phyloP scores from a whole-genome alignment of 2,888 invertebrate species.

The Trichogramma dendrolimi region DNA sequence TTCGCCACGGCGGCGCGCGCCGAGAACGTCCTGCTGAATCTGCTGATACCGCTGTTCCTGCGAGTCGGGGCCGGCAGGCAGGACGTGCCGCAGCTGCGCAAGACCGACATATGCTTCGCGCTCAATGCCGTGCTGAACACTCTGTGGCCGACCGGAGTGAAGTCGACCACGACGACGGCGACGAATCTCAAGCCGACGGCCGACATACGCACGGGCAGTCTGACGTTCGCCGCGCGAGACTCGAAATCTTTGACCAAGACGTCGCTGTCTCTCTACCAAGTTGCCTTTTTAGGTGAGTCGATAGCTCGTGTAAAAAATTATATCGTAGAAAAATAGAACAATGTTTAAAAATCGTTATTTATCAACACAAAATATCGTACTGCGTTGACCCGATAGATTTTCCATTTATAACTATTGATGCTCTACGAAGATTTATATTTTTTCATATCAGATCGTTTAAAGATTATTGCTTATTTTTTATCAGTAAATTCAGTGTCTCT shows the following conservation, averaged over 20 bases:
- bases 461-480: no score
- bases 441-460: background rate
- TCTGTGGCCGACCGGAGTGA: conserved; percentile 73
- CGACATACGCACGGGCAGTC: conserved; percentile 74
- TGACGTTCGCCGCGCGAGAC: conserved; percentile 74
- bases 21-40: conserved; percentile 92
- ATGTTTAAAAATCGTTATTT: conserved; percentile 8
- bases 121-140: conserved; percentile 86
- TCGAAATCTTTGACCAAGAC: conserved; percentile 73
- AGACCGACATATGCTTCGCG: conserved; percentile 85
- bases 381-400: conserved; percentile 7
- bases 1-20: conserved; percentile 88
- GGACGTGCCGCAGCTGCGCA: conserved; percentile 85
- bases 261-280: conserved; percentile 75
- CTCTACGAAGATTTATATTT: background rate
- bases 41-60: conserved; percentile 92
- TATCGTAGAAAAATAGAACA: background rate
- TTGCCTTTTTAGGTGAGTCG: conserved; percentile 68
- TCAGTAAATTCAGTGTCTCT: no score
- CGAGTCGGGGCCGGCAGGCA: conserved; percentile 92
- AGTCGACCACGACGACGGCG: conserved; percentile 58
- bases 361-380: background rate
- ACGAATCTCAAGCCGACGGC: conserved; percentile 68
- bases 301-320: no score
- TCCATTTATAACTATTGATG: background rate